Conservation (phyloP, 2,888 invertebrate genomes). For the Stenodema calcarata region DNA sequence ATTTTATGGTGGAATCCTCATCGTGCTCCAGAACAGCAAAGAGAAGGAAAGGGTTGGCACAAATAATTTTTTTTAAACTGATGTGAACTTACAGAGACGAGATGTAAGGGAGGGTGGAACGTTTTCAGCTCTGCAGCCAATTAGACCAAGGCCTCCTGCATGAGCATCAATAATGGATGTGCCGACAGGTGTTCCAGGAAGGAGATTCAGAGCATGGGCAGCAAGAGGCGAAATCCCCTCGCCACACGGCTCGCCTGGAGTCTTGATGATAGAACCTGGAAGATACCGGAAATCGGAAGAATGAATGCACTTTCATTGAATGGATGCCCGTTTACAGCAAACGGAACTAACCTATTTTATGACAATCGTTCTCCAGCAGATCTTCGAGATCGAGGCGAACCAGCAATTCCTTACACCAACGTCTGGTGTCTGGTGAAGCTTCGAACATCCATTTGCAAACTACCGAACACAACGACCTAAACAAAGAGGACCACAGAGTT, state of each 20-base stretch:
- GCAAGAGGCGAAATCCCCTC: conserved; percentile 69
- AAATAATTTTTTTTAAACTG: too few species aligned
- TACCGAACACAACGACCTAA: conserved; percentile 86
- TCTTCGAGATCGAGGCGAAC: conserved; percentile 76
- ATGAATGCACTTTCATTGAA: background rate
- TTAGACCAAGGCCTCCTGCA: conserved; percentile 86
- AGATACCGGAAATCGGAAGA: background rate
- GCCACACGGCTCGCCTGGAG: conserved; percentile 77
- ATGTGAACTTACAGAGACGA: conserved; percentile 63
- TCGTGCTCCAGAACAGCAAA: too few species aligned
- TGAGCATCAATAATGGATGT: conserved; percentile 94
- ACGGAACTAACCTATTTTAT: conserved; percentile 69
- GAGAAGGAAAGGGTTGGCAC: too few species aligned
- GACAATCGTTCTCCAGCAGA: conserved; percentile 71
- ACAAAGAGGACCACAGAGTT: too few species aligned
- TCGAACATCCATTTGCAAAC: conserved; percentile 95
- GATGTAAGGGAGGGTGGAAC: conserved; percentile 63
- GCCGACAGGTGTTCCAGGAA: conserved; percentile 78
- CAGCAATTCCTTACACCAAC: conserved; percentile 80
- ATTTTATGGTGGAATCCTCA: too few species aligned
- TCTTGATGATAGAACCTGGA: conserved; percentile 66
- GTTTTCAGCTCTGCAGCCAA: conserved; percentile 58
- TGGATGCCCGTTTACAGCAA: background rate
- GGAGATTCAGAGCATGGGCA: conserved; percentile 74
- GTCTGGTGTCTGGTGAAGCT: conserved; percentile 63